Evolutionary conservation across 35 echinoderm and acorn worm species (phyloP).

Genomic region (Heliocidaris erythrogramma): DNA sequence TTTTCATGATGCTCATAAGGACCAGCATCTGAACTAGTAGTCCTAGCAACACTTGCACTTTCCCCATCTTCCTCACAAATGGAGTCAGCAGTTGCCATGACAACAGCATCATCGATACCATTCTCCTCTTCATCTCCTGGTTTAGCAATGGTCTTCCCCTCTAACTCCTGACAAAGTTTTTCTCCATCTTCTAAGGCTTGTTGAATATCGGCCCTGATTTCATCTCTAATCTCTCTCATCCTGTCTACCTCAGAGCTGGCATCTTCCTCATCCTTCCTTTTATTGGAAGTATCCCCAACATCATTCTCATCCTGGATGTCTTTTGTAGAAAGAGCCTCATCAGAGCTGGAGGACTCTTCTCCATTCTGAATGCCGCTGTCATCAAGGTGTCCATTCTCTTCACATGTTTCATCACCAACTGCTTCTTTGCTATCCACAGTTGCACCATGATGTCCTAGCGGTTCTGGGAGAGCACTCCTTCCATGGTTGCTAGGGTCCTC

Average conservation of each 20-base stretch:
- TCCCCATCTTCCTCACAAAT: not conserved
- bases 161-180: conserved; percentile 30
- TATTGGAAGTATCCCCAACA: not conserved
- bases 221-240: conserved; percentile 55
- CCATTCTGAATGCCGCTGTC: conserved; percentile 13
- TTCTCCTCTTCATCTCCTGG: not conserved
- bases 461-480: not conserved
- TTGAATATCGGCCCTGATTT: conserved; percentile 62
- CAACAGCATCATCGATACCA: not conserved
- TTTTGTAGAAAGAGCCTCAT: not conserved
- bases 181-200: conserved; percentile 67
- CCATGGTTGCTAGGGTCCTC: not conserved
- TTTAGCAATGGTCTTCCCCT: not conserved
- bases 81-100: conserved; percentile 8
- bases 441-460: not conserved
- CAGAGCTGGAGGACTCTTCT: not conserved
- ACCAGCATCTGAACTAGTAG: not conserved
- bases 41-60: not conserved
- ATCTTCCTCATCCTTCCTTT: conserved; percentile 23
- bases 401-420: not conserved
- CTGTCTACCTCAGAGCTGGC: not conserved
- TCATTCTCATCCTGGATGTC: not conserved
- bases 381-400: conserved; percentile 4
- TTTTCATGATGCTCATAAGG: not conserved
- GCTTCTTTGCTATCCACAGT: not conserved